Evolutionary conservation across 37 sponge, comb jelly and placozoan species (phyloP).

Genomic region (Halisarca cf. caerulea): DNA sequence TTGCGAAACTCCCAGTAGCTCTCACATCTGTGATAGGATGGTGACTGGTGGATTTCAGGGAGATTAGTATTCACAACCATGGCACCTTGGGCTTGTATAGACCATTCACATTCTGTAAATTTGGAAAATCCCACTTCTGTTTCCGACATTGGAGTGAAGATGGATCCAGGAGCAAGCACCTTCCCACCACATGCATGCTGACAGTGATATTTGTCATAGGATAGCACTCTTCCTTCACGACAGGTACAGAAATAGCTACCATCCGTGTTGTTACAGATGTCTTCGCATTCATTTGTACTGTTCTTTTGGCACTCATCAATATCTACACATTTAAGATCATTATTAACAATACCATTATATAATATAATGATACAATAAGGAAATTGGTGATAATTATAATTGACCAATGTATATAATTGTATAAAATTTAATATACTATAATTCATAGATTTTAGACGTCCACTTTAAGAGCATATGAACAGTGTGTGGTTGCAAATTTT

Average conservation of each 20-base stretch:
- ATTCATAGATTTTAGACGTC: no score
- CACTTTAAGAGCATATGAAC: no score
- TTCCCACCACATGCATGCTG: neutral
- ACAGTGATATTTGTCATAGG: neutral
- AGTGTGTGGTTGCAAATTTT: no score
- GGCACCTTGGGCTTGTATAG: neutral
- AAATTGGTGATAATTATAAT: no score
- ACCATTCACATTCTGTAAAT: constrained; percentile 5
- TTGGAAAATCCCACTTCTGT: neutral
- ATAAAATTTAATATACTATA: no score
- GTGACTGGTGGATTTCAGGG: neutral
- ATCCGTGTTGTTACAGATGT: neutral
- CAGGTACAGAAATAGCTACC: neutral
- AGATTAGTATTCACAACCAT: neutral
- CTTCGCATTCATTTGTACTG: neutral
- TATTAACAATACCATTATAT: no score
- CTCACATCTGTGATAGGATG: neutral
- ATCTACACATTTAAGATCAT: neutral
- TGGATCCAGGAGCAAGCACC: neutral
- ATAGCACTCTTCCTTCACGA: neutral
- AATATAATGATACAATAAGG: no score
- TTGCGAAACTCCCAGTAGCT: neutral
- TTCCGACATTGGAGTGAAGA: neutral
- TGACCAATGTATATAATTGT: no score
- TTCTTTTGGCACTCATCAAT: neutral